Percentiles rank a stretch among this genome's conserved stretches.
These are phyloP conservation scores for Ephialtes manifestator DNA, from an alignment of 2,888 invertebrate genomes.

Conservation along the genomic window DNA sequence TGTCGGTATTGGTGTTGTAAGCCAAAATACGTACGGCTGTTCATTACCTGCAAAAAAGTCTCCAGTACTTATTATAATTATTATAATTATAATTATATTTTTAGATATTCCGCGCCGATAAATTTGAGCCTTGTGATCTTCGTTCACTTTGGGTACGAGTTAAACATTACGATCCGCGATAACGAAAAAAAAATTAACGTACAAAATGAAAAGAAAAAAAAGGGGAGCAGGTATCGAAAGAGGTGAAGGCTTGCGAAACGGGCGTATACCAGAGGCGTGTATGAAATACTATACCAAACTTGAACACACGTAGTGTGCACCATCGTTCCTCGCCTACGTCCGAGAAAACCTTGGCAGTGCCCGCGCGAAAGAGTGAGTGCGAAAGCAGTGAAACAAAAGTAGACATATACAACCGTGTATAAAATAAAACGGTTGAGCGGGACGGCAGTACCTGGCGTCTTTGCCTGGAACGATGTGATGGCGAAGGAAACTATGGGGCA, in stretches of 20 bases:
- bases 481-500: conserved; percentile 31
- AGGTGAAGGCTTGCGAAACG: conserved; percentile 58
- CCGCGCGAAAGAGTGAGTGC: conserved; percentile 47
- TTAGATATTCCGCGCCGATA: conserved; percentile 17
- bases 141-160: neutral
- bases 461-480: conserved; percentile 38
- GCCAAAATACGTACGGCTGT: too few species aligned
- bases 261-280: conserved; percentile 38
- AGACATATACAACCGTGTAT: conserved; percentile 27
- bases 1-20: too few species aligned
- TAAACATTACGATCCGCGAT: conserved; percentile 25
- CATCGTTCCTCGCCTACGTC: conserved; percentile 33
- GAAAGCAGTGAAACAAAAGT: conserved; percentile 55
- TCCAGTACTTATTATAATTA: neutral
- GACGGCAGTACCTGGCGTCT: conserved; percentile 22
- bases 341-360: conserved; percentile 66
- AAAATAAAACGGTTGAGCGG: conserved; percentile 13
- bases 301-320: conserved; percentile 26
- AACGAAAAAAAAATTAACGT: conserved; percentile 25
- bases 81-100: neutral
- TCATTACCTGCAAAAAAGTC: neutral
- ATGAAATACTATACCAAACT: conserved; percentile 31
- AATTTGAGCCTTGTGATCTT: neutral
- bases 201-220: conserved; percentile 30
- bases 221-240: conserved; percentile 48